phyloP scores from a whole-genome alignment of 2,797 vertebrate genomes.

The Sebastes nivosus region DNA sequence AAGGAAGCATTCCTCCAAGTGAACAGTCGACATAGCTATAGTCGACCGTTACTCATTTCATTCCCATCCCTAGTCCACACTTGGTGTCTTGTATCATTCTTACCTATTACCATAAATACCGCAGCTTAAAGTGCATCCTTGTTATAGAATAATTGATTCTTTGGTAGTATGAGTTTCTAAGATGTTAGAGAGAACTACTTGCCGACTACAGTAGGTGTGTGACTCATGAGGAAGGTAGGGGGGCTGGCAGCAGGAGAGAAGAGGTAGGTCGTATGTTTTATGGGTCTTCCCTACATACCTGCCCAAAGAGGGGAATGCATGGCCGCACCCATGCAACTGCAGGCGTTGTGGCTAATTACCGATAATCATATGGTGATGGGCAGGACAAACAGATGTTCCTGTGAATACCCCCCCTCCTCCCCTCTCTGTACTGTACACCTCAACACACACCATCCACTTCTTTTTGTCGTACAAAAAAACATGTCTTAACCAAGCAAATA shows the following conservation, averaged over 20 bases:
- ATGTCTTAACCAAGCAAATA: conserved; percentile 43
- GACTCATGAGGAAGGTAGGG: conserved; percentile 21
- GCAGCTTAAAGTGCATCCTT: neutral
- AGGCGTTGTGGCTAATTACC: conserved; percentile 70
- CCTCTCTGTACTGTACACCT: neutral
- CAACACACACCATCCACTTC: neutral
- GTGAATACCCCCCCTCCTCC: conserved; percentile 11
- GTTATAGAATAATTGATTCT: neutral
- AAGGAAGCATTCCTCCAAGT: conserved; percentile 20
- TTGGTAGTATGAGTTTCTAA: neutral
- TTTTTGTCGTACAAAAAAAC: conserved; percentile 42
- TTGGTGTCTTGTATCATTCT: neutral
- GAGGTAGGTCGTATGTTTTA: conserved; percentile 28
- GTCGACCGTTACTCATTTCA: neutral
- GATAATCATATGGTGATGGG: conserved; percentile 77
- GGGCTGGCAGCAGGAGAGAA: conserved; percentile 8
- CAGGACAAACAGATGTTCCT: conserved; percentile 81
- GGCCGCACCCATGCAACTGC: conserved; percentile 61
- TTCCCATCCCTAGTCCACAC: neutral
- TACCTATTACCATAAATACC: neutral
- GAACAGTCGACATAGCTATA: conserved; percentile 12
- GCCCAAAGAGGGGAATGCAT: conserved; percentile 61
- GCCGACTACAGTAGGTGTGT: neutral
- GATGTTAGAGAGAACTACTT: neutral
- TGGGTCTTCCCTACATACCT: conserved; percentile 65